Evolutionary conservation across 2,113 vertebrate species (phyloP), one percentile per base, ranked within the genome.

Genomic region (Podiceps cristatus): DNA sequence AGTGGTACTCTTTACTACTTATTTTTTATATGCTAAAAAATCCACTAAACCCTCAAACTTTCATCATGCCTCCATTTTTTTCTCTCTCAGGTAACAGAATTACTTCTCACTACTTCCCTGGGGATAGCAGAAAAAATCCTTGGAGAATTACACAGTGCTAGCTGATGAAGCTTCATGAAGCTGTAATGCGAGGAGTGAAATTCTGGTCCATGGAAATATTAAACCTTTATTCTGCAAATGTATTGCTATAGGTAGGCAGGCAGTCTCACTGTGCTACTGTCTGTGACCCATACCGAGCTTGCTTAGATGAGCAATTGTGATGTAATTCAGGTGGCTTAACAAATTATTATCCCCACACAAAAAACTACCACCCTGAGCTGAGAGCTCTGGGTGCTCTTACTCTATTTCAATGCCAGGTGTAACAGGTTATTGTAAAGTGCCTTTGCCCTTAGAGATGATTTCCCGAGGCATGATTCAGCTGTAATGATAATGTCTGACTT

Each of bases 211-310:
- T 31, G 40, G 60, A 69, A 93, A 81, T 88, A 77, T 66, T 62
- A 92, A 80, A 80, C 33, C 27, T 81, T 78, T 86, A 87, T 84
- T 86, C 73, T 87, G 45, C 24, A 92, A 95, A 95, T 68, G 44
- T 75, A 50, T 81, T 93, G 37, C 59, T 81, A 7, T 33, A 78
- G 47, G 47, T 85, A 81, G 45, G 18, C 47, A 84, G 69, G 14
- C 67, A 83, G 37, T 82, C 35, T 33, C 22, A 60, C 49, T 78
- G 6, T 67, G 23, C 18, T 82, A 3, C 58, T 53, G 16, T 74
- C 60, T 81, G 25, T 66, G 53, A 74, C 62, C 49, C 67, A 53
- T 40, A 27, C 42, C 71, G 64, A 73, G 19, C 35, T 91, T 77
- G 15, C n/a, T 91, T 75, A 86, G 42, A 67, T 5, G 28, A 89